Evolutionary conservation across 2,888 invertebrate species (phyloP).

Genomic region (Nyleta sp.): DNA sequence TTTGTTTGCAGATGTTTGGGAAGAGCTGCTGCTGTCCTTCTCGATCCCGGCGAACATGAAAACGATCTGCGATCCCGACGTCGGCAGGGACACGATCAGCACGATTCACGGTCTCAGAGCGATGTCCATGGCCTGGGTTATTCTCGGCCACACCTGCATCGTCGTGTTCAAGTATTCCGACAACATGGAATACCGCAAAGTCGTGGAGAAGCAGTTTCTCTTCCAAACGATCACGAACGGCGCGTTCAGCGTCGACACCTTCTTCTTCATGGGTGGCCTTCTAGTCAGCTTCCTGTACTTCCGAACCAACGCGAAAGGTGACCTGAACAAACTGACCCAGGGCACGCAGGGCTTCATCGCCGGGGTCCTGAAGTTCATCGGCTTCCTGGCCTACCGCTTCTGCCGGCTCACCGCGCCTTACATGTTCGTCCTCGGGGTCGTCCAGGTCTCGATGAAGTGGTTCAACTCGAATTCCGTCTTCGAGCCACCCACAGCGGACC

Average conservation of each 20-base stretch:
- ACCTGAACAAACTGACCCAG: constrained; percentile 84
- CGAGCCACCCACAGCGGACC: constrained; percentile 92
- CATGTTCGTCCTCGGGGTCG: constrained; percentile 91
- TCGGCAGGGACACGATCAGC: constrained; percentile 81
- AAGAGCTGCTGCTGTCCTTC: constrained; percentile 81
- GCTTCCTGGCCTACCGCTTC: constrained; percentile 88
- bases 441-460: constrained; percentile 94
- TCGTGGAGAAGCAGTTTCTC: constrained; percentile 80
- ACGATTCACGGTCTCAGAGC: constrained; percentile 81
- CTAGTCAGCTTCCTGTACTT: constrained; percentile 94
- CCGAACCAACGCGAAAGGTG: constrained; percentile 84
- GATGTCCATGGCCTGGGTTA: constrained; percentile 82
- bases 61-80: constrained; percentile 80
- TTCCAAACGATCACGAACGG: constrained; percentile 82
- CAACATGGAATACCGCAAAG: constrained; percentile 84
- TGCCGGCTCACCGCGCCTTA: constrained; percentile 91
- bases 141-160: constrained; percentile 84
- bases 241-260: constrained; percentile 82
- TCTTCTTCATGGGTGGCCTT: constrained; percentile 86
- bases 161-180: constrained; percentile 93
- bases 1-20: constrained; percentile 76
- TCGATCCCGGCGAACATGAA: constrained; percentile 79
- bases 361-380: constrained; percentile 85
- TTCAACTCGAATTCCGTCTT: constrained; percentile 91
- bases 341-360: constrained; percentile 78